phyloP scores from a whole-genome alignment of 2,797 vertebrate genomes.

The Rousettus madagascariensis region DNA sequence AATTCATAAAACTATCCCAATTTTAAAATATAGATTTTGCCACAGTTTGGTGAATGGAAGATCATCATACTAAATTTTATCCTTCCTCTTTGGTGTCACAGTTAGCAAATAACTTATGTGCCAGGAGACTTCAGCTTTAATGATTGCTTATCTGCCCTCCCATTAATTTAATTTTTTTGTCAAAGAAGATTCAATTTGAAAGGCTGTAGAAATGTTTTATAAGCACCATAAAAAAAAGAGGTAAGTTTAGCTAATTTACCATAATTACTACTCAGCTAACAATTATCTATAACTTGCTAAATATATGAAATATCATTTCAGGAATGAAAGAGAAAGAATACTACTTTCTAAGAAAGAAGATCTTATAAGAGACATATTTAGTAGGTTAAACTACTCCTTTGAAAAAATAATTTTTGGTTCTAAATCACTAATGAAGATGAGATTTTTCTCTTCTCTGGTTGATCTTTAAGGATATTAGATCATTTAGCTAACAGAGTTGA shows the following conservation, averaged over 20 bases:
- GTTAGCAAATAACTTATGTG: not conserved
- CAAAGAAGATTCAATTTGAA: slow-evolving; percentile 35
- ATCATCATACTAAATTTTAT: slow-evolving; percentile 11
- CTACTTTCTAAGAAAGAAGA: slow-evolving; percentile 80
- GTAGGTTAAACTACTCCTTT: slow-evolving; percentile 79
- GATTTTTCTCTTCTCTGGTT: slow-evolving; percentile 54
- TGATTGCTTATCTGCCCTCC: not conserved
- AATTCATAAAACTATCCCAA: slow-evolving; percentile 20
- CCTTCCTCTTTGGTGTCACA: not conserved
- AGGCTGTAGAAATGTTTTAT: slow-evolving; percentile 29
- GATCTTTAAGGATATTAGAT: slow-evolving; percentile 39
- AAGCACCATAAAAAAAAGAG: not conserved
- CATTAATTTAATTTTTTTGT: slow-evolving; percentile 37
- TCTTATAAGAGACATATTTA: slow-evolving; percentile 61
- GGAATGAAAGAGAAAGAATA: slow-evolving; percentile 72
- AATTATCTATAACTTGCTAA: slow-evolving; percentile 20
- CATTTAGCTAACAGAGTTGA: slow-evolving; percentile 29
- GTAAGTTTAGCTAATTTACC: not conserved
- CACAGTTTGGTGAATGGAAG: slow-evolving; percentile 25
- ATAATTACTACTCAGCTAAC: slow-evolving; percentile 36
- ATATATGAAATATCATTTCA: slow-evolving; percentile 64
- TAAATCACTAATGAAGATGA: slow-evolving; percentile 33
- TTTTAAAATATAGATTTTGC: slow-evolving; percentile 32
- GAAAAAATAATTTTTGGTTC: slow-evolving; percentile 54
- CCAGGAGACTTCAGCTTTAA: not conserved